Percentiles rank a stretch among this genome's conserved stretches.
Conservation (phyloP, 2,797 vertebrate species). For the Poecilia wingei region DNA sequence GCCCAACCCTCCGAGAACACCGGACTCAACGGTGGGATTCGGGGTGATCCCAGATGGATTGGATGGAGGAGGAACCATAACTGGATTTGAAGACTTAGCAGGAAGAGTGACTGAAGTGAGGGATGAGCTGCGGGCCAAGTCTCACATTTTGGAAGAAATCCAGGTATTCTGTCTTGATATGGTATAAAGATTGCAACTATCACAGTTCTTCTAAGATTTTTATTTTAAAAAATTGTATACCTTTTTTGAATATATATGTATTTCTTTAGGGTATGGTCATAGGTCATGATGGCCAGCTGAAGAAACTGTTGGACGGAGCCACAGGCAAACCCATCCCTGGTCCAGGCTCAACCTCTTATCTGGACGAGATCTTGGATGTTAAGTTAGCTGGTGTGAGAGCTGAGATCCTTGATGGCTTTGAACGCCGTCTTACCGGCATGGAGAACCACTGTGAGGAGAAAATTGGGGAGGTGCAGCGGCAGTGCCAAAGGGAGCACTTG, state of each 20-base stretch:
- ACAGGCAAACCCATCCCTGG: constrained; percentile 80
- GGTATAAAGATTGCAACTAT: neutral
- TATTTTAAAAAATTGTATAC: neutral
- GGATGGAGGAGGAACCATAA: constrained; percentile 77
- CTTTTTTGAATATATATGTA: constrained; percentile 7
- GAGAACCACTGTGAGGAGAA: constrained; percentile 86
- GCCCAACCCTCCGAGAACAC: constrained; percentile 70
- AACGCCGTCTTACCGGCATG: constrained; percentile 86
- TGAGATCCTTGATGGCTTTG: constrained; percentile 90
- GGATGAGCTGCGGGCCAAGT: constrained; percentile 88
- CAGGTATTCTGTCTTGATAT: constrained; percentile 52
- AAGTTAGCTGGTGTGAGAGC: constrained; percentile 84
- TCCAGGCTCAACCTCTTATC: constrained; percentile 73
- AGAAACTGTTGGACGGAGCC: constrained; percentile 84
- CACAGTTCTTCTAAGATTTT: neutral
- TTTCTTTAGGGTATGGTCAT: constrained; percentile 86
- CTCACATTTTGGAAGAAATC: constrained; percentile 87
- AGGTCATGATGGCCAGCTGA: constrained; percentile 92
- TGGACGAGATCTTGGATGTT: constrained; percentile 87
- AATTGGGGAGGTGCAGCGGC: constrained; percentile 86
- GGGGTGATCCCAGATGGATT: constrained; percentile 86
- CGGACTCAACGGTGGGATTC: constrained; percentile 84
- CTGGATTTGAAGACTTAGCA: constrained; percentile 86
- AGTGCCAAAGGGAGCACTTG: constrained; percentile 90
- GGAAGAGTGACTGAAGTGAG: constrained; percentile 91